A percentile compares a stretch with the other conserved stretches of the same genome.
Conservation (phyloP, 2,888 invertebrate species). For the Periphyllus acericola region DNA sequence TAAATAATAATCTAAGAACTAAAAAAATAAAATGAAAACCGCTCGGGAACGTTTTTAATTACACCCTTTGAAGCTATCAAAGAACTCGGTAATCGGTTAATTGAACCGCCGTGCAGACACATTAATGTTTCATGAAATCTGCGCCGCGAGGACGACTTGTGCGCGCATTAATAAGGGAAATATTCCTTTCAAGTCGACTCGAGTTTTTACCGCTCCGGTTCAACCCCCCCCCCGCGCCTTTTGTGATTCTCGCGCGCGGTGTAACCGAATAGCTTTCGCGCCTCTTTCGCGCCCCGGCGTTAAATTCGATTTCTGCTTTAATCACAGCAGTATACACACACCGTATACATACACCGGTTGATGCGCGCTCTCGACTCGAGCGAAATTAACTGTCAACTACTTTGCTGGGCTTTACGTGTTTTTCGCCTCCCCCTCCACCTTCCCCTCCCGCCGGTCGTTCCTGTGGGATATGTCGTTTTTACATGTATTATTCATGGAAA, state of each 20-base stretch:
- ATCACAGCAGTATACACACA: constrained; percentile 4
- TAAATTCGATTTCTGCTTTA: constrained; percentile 58
- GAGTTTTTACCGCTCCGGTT: constrained; percentile 37
- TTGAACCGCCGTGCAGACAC: constrained; percentile 57
- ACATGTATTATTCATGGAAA: constrained; percentile 49
- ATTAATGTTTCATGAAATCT: constrained; percentile 62
- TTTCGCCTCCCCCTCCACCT: neutral
- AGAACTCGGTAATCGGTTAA: constrained; percentile 60
- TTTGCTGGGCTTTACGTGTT: constrained; percentile 1
- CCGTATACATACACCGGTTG: neutral
- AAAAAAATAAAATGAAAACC: constrained; percentile 12
- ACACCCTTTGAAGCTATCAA: constrained; percentile 59
- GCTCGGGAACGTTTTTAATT: constrained; percentile 58
- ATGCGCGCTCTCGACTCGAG: constrained; percentile 4
- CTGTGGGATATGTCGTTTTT: constrained; percentile 42
- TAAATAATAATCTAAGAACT: constrained; percentile 11
- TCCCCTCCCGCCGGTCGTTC: no score
- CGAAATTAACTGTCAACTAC: constrained; percentile 55
- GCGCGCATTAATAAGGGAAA: constrained; percentile 44
- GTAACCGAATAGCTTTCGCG: constrained; percentile 56
- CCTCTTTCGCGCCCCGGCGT: constrained; percentile 52
- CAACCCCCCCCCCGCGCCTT: neutral
- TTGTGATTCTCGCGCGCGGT: constrained; percentile 34
- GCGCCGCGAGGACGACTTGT: constrained; percentile 19
- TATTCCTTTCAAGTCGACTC: constrained; percentile 60